Evolutionary conservation across 2,113 vertebrate genomes (phyloP).

Genomic region (Poicephalus gulielmi): DNA sequence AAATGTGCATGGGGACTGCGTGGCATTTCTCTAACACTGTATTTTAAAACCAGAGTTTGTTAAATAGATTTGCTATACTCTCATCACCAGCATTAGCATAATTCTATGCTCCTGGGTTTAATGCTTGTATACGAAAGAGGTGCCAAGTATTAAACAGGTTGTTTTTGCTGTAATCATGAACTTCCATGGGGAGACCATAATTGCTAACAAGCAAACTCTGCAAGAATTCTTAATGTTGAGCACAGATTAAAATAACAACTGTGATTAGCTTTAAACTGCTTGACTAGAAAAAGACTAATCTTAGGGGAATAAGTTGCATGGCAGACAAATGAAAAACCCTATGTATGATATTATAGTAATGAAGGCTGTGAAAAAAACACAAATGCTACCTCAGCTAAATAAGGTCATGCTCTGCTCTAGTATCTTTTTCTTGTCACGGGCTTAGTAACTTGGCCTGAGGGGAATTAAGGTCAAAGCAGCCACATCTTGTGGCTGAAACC

Average conservation of each 20-base stretch:
- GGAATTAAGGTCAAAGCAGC: slow-evolving; percentile 16
- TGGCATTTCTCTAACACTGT: neutral
- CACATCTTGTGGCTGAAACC: neutral
- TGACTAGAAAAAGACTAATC: slow-evolving; percentile 69
- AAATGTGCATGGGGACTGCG: neutral
- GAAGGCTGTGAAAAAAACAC: slow-evolving; percentile 23
- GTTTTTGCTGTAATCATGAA: slow-evolving; percentile 67
- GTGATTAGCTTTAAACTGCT: slow-evolving; percentile 74
- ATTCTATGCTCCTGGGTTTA: slow-evolving; percentile 47
- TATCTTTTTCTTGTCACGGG: neutral
- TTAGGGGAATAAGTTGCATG: slow-evolving; percentile 50
- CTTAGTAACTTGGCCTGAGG: neutral
- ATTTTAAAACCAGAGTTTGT: neutral
- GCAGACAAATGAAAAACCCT: slow-evolving; percentile 53
- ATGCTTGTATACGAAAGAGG: slow-evolving; percentile 55
- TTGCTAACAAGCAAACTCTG: slow-evolving; percentile 70
- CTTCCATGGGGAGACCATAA: slow-evolving; percentile 71
- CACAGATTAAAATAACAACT: slow-evolving; percentile 74
- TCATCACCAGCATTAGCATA: slow-evolving; percentile 45
- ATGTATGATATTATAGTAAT: slow-evolving; percentile 29
- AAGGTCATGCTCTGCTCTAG: neutral
- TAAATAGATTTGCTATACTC: slow-evolving; percentile 7
- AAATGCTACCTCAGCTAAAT: neutral
- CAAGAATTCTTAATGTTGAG: slow-evolving; percentile 68
- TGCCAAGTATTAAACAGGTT: slow-evolving; percentile 67